Conservation (phyloP, 2,888 invertebrate species). For the Andrena camellia region DNA sequence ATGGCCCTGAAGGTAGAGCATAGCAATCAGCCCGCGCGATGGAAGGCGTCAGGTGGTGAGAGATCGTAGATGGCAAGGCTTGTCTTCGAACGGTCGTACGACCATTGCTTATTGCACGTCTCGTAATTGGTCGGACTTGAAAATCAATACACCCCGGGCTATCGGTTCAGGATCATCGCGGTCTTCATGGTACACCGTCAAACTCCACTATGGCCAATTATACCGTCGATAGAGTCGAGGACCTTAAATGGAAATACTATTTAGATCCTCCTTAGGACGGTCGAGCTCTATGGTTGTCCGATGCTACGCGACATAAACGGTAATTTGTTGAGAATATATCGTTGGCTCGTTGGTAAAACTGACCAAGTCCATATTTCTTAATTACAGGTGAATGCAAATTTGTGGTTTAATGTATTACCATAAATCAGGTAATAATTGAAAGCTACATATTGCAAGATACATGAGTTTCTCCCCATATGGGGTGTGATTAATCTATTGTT, state of each 20-base stretch:
- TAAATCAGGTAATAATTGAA: no score
- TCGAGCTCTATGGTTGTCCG: neutral
- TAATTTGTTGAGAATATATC: neutral
- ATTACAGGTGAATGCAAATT: no score
- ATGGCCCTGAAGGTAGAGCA: conserved; percentile 66
- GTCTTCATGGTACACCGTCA: conserved; percentile 36
- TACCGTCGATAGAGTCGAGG: neutral
- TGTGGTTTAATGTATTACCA: no score
- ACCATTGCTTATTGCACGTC: conserved; percentile 63
- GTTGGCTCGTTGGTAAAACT: neutral
- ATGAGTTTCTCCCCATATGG: no score
- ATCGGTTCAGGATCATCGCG: conserved; percentile 29
- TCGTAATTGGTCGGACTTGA: conserved; percentile 64
- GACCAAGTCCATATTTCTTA: no score
- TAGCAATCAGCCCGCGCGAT: conserved; percentile 75
- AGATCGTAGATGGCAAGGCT: conserved; percentile 66
- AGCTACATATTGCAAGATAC: no score
- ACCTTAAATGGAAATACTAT: conserved; percentile 11
- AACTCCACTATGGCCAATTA: conserved; percentile 54
- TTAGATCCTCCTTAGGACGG: neutral
- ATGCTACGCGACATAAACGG: neutral
- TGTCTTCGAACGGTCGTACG: conserved; percentile 58
- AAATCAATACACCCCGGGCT: conserved; percentile 63
- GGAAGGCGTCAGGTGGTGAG: conserved; percentile 79
- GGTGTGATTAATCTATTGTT: no score